Evolutionary conservation across 64 coral and sea anemone species (phyloP), one percentile per base, ranked within the genome.

Genomic region (Anthopleura sola): DNA sequence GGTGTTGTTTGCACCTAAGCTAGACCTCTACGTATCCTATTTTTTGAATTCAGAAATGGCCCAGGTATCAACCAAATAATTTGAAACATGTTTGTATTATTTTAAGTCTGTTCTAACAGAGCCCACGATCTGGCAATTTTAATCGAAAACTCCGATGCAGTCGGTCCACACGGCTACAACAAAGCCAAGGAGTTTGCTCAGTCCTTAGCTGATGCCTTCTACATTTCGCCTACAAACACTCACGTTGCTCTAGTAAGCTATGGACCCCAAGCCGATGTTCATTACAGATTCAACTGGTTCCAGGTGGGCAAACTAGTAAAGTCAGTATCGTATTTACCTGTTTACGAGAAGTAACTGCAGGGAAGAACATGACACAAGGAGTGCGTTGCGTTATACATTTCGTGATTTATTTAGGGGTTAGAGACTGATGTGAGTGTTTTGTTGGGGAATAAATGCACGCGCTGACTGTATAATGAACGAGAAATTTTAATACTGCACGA

Each of bases 51-150:
- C n/a, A n/a, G n/a, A n/a, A n/a, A n/a, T n/a, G n/a, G n/a, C n/a
- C n/a, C n/a, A n/a, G n/a, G n/a, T 44, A 44, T 6, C 40, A 44
- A 44, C 9, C 9, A 44, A 44, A 44, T 53, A 53, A 53, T 2
- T 53, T 7, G 50, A 53, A 6, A 12, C 50, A 6, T 15, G 2
- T 71, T 71, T 71, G 33, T 26, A 44, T 44, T 44, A 36, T 83
- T 83, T 17, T 54, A 28, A 83, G 82, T 54, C 18, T 83, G 82
- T 20, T 5, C 12, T 36, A 83, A 83, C 51, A 26, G 39, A 16
- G 78, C 82, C n/a, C 82, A 83, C 26, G 82, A 83, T 34, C 24
- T 83, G 82, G 50, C 82, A 19, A 83, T 83, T 37, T 29, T 83
- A 2, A 24, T 83, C n/a, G 82, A 83, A 60, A 20, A 36, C 29